phyloP scores from a whole-genome alignment of 1,140 invertebrate genomes.

The Panulirus ornatus region DNA sequence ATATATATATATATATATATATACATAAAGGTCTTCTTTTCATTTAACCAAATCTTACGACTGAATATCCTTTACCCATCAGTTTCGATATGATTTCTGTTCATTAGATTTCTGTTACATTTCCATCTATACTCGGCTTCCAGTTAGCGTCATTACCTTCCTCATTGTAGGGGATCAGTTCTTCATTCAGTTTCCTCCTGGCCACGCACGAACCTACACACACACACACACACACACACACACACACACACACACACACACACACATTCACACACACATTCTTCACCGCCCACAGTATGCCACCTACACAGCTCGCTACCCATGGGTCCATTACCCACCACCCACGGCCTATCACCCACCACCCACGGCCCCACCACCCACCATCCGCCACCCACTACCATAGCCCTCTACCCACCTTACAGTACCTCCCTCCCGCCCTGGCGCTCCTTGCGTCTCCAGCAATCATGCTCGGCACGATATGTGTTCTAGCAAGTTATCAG shows the following conservation, averaged over 20 bases:
- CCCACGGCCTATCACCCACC: neutral
- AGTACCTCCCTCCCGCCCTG: neutral
- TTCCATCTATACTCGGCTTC: neutral
- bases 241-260: neutral
- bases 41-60: too few relatives aligned
- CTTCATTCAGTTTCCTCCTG: neutral
- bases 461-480: conserved; percentile 49
- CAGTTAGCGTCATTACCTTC: neutral
- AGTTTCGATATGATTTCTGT: too few relatives aligned
- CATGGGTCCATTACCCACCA: neutral
- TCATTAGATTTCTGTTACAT: neutral
- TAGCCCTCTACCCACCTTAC: neutral
- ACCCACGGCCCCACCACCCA: neutral
- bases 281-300: neutral
- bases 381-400: neutral
- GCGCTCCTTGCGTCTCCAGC: neutral
- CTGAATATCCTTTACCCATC: too few relatives aligned
- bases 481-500: conserved; percentile 48
- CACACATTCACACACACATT: neutral
- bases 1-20: too few relatives aligned
- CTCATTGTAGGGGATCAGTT: neutral
- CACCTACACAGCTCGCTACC: neutral
- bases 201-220: neutral
- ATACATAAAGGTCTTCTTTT: too few relatives aligned
- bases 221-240: too few relatives aligned